Percentiles rank a stretch among this genome's conserved stretches.
phyloP scores from a whole-genome alignment of 2,113 vertebrate species.

The Zingel zingel region DNA sequence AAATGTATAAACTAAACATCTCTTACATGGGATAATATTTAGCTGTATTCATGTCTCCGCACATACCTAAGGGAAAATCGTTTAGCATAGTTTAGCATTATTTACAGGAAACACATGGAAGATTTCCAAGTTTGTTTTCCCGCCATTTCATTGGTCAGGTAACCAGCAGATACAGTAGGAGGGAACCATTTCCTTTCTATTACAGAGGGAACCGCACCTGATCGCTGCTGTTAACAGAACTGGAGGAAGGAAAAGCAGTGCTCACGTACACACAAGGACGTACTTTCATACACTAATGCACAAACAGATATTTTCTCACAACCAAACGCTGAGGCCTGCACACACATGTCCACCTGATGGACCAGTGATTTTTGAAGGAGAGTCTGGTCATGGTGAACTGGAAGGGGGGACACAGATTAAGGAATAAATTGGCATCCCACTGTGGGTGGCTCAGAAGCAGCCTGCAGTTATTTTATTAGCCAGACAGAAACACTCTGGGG shows the following conservation, averaged over 20 bases:
- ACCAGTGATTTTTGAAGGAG: slow-evolving; percentile 63
- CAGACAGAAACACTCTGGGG: slow-evolving; percentile 64
- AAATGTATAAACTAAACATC: not conserved
- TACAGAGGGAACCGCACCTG: not conserved
- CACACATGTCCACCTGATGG: slow-evolving; percentile 38
- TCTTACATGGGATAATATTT: not conserved
- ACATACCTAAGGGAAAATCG: not conserved
- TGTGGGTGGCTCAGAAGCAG: slow-evolving; percentile 51
- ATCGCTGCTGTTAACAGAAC: slow-evolving; percentile 1
- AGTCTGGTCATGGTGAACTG: slow-evolving; percentile 34
- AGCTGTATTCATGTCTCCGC: not conserved
- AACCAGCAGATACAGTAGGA: not conserved
- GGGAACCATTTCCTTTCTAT: not conserved
- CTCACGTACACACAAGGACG: slow-evolving; percentile 1
- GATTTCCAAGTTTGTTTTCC: not conserved
- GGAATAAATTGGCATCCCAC: slow-evolving; percentile 48
- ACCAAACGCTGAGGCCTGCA: slow-evolving; percentile 4
- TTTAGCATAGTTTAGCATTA: no score
- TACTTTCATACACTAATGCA: no score
- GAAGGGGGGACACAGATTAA: slow-evolving; percentile 51
- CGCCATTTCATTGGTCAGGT: not conserved
- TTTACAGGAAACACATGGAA: not conserved
- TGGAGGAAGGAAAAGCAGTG: not conserved
- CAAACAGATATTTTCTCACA: not conserved
- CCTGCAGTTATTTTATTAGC: slow-evolving; percentile 71